These are phyloP conservation scores for Hydrolagus colliei DNA, from an alignment of 2,797 vertebrate genomes.

Conservation along the genomic window DNA sequence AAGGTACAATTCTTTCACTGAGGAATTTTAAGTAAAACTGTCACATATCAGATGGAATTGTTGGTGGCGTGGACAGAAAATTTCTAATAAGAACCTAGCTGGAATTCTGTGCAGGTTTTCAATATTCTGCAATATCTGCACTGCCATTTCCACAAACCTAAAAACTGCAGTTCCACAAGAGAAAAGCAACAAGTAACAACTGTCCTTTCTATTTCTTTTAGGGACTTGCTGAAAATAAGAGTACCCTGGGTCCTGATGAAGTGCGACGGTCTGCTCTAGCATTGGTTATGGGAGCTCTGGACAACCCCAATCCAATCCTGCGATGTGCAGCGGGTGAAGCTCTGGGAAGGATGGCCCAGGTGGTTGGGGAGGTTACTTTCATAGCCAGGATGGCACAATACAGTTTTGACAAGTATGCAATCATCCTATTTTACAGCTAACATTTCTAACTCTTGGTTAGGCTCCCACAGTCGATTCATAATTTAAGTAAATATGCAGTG, in stretches of 20 bases:
- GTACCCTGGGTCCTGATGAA: constrained; percentile 91
- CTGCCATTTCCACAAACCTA: too few species aligned
- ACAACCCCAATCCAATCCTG: constrained; percentile 94
- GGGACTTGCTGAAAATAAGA: constrained; percentile 98
- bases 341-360: constrained; percentile 95
- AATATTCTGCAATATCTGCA: neutral
- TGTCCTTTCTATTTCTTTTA: constrained; percentile 41
- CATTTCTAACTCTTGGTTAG: too few species aligned
- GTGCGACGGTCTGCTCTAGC: constrained; percentile 92
- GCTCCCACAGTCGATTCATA: too few species aligned
- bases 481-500: too few species aligned
- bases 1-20: constrained; percentile 62
- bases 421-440: too few species aligned
- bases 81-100: too few species aligned
- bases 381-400: constrained; percentile 97
- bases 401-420: constrained; percentile 92
- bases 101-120: neutral
- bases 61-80: too few species aligned
- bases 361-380: constrained; percentile 93
- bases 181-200: neutral
- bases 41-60: too few species aligned
- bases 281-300: constrained; percentile 90
- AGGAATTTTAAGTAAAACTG: neutral
- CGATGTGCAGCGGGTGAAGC: constrained; percentile 95
- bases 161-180: neutral